A percentile compares a stretch with the other conserved stretches of the same genome.
Conservation (phyloP, 2,888 invertebrate genomes). For the Cylloceria caligata region DNA sequence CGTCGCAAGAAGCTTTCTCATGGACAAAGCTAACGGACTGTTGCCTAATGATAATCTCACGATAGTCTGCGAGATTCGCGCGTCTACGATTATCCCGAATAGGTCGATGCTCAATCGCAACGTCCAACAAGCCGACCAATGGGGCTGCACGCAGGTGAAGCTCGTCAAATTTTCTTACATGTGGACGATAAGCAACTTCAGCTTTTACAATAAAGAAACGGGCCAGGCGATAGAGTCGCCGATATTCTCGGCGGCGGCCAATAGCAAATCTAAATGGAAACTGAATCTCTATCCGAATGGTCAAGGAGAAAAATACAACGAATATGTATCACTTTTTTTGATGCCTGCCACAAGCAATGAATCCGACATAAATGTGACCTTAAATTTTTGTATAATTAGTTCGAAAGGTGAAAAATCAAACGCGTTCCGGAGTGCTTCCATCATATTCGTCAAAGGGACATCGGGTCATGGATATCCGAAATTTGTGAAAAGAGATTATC, state of each 20-base stretch:
- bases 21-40: slow-evolving; percentile 16
- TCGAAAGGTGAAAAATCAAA: slow-evolving; percentile 99
- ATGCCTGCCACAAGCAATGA: slow-evolving; percentile 99
- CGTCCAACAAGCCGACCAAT: neutral
- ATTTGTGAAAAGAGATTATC: slow-evolving; percentile 28
- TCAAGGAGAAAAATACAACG: slow-evolving; percentile 98
- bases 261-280: slow-evolving; percentile 99
- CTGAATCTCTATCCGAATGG: slow-evolving; percentile 99
- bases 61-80: slow-evolving; percentile 96
- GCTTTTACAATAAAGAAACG: slow-evolving; percentile 99
- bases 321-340: slow-evolving; percentile 99
- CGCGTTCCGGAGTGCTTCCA: neutral
- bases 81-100: slow-evolving; percentile 87
- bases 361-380: slow-evolving; percentile 99
- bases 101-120: neutral
- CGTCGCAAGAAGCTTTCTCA: slow-evolving; percentile 41
- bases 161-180: slow-evolving; percentile 99
- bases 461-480: slow-evolving; percentile 95
- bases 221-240: slow-evolving; percentile 99
- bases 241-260: slow-evolving; percentile 99
- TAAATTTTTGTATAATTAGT: slow-evolving; percentile 99
- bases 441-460: slow-evolving; percentile 74
- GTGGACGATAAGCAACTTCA: slow-evolving; percentile 99
- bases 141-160: slow-evolving; percentile 92
- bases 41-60: slow-evolving; percentile 94